These are phyloP conservation scores for Empis livida DNA, from an alignment of 2,888 invertebrate genomes.

Conservation along the genomic window DNA sequence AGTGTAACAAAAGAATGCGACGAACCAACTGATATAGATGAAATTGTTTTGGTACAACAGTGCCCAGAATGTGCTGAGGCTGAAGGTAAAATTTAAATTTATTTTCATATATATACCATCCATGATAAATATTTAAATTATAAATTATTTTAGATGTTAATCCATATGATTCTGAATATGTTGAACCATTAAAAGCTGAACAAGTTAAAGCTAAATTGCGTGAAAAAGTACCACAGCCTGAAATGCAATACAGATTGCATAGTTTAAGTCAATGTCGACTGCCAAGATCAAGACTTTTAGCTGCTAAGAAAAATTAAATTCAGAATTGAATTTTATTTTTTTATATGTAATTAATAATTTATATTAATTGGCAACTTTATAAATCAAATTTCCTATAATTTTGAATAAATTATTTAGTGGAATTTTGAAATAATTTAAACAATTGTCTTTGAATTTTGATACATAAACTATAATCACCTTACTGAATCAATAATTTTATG, in stretches of 20 bases:
- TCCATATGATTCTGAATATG: slow-evolving; percentile 27
- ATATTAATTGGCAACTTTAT: slow-evolving; percentile 2
- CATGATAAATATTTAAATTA: too few relatives aligned
- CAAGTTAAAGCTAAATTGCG: slow-evolving; percentile 23
- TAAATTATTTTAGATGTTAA: slow-evolving; percentile 20
- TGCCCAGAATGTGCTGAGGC: slow-evolving; percentile 36
- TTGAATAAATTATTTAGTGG: too few relatives aligned
- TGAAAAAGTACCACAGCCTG: slow-evolving; percentile 31
- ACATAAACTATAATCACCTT: too few relatives aligned
- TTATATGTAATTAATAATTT: background rate
- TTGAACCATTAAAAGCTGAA: slow-evolving; percentile 12
- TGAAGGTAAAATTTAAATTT: slow-evolving; percentile 16
- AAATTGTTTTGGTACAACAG: slow-evolving; percentile 33
- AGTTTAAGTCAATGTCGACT: slow-evolving; percentile 31
- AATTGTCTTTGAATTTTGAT: too few relatives aligned
- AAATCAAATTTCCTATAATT: too few relatives aligned
- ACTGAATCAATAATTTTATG: too few relatives aligned
- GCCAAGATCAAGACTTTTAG: slow-evolving; percentile 29
- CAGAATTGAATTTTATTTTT: background rate
- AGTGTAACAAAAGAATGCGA: slow-evolving; percentile 26
- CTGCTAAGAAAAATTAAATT: slow-evolving; percentile 21
- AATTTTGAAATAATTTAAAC: too few relatives aligned
- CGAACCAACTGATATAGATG: slow-evolving; percentile 38
- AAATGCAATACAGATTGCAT: slow-evolving; percentile 34
- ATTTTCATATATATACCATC: too few relatives aligned